Percentiles rank a stretch among this genome's conserved stretches.
Conservation (phyloP, 2,113 vertebrate species). For the Oreochromis spilurus region DNA sequence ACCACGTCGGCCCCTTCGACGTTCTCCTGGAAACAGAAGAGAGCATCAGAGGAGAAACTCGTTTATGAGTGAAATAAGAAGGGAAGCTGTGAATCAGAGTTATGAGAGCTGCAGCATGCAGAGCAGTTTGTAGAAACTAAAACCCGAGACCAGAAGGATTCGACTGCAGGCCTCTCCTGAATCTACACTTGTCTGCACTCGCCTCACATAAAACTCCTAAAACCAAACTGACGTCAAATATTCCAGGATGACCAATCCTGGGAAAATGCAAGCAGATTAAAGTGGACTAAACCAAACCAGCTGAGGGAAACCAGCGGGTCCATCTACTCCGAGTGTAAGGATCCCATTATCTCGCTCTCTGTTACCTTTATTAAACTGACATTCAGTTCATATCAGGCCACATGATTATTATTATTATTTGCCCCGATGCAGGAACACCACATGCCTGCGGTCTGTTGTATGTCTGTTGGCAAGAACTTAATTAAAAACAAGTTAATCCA, state of each 20-base stretch:
- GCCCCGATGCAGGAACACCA: background rate
- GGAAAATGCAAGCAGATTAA: background rate
- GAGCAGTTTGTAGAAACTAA: conserved; percentile 13
- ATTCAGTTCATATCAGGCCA: background rate
- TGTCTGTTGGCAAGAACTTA: background rate
- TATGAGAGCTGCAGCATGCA: conserved; percentile 45
- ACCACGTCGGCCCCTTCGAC: conserved; percentile 81
- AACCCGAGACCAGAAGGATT: background rate
- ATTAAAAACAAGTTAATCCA: background rate
- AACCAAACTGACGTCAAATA: background rate
- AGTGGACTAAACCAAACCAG: background rate
- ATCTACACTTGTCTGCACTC: background rate
- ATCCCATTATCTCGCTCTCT: background rate
- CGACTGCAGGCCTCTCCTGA: background rate
- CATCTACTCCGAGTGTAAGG: too few relatives aligned
- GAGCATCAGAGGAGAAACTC: background rate
- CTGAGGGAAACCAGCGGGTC: background rate
- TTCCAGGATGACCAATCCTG: background rate
- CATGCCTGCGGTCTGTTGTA: background rate
- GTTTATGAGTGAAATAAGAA: background rate
- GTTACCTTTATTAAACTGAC: background rate
- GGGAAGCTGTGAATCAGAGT: conserved; percentile 27
- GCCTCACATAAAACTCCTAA: background rate
- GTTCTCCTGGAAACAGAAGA: conserved; percentile 72
- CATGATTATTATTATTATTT: background rate